Evolutionary conservation across 2,797 vertebrate genomes (phyloP).

Genomic region (Alfaro cultratus): DNA sequence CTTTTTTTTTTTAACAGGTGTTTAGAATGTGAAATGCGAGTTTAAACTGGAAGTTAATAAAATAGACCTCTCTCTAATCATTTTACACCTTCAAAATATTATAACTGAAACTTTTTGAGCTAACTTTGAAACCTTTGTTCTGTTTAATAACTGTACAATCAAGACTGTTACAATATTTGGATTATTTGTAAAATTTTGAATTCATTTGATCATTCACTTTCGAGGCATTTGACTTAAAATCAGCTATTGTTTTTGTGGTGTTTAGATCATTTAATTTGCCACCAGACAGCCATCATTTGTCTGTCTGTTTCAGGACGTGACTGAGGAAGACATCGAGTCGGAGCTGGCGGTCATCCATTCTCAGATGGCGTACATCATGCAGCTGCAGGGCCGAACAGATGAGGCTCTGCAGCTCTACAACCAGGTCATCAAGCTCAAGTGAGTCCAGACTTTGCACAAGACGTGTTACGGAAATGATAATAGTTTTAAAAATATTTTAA

Average conservation of each 20-base stretch:
- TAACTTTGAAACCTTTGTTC: not conserved
- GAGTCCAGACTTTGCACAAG: slow-evolving; percentile 51
- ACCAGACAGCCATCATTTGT: not conserved
- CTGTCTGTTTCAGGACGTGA: slow-evolving; percentile 74
- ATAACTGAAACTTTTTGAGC: not conserved
- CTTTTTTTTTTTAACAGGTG: not conserved
- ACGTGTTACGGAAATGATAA: not conserved
- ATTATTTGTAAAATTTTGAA: not conserved
- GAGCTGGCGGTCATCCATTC: slow-evolving; percentile 97
- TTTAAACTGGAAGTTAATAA: not conserved
- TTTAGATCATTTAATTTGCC: not conserved
- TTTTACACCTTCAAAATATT: not conserved
- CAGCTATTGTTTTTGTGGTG: not conserved
- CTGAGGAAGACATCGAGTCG: slow-evolving; percentile 92
- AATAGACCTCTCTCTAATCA: not conserved
- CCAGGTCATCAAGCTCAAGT: slow-evolving; percentile 99
- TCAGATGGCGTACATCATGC: slow-evolving; percentile 97
- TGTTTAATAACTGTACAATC: not conserved
- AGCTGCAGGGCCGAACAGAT: slow-evolving; percentile 91
- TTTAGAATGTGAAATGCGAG: not conserved
- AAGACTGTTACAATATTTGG: not conserved
- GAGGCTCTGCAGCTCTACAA: slow-evolving; percentile 98
- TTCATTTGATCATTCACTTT: not conserved
- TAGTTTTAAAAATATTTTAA: too few species aligned
- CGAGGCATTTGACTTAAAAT: not conserved